Evolutionary conservation across 2,797 vertebrate genomes (phyloP), one percentile per base, ranked within the genome.

Genomic region (Knipowitschia caucasica): DNA sequence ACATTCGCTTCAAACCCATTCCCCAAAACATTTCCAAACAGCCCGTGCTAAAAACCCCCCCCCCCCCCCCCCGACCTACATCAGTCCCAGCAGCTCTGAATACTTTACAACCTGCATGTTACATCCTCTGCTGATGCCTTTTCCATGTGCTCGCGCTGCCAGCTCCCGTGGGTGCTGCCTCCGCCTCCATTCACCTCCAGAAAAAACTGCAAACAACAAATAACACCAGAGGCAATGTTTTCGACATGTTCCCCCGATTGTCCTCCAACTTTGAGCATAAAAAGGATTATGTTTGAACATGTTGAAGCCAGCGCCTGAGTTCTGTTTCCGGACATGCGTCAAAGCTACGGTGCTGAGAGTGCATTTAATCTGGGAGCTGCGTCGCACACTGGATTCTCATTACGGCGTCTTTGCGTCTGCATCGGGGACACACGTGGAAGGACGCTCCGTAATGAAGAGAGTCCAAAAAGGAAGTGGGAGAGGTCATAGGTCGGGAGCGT

Each of bases 311-410:
- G 1, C 3, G 35, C 53, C 64, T 58, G 60, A 66, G 74, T 78
- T 39, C 65, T 53, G n/a, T n/a, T 38, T 58, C 43, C 53, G 35
- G 55, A 77, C 64, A 67, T 18, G 8, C 7, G 6, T 27, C 26
- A 29, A 17, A 5, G 18, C 47, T 7, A 21, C 11, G 7, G 20
- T 4, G 21, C 68, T 68, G 75, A 70, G 81, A 73, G 67, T 56
- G 40, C 14, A 58, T 68, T 66, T 59, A 25, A 25, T 43, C 40
- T 25, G 56, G 63, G 59, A 56, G 59, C 57, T 55, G 49, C 4
- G 2, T 46, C 56, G 70, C 83, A 83, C 43, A 49, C 46, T 71
- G 77, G 1, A 78, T 82, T 78, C 51, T 44, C 83, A 83, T 84
- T 67, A 79, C 45, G 34, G 35, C 56, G 47, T 15, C 56, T 4